phyloP scores from a whole-genome alignment of 2,797 vertebrate genomes.

The Spea hammondii region DNA sequence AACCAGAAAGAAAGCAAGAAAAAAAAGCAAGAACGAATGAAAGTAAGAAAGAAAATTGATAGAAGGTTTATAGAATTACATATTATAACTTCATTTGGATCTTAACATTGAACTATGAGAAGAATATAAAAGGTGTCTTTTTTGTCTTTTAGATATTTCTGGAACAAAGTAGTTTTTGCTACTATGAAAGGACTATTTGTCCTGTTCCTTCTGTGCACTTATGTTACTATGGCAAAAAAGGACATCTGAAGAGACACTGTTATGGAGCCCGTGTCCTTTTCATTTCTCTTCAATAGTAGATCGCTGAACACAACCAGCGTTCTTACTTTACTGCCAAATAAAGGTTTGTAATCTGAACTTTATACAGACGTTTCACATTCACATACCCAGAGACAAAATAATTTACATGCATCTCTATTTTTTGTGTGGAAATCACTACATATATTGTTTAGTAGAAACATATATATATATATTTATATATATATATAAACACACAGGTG shows the following conservation, averaged over 20 bases:
- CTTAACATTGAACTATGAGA: no score
- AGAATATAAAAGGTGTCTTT: background rate
- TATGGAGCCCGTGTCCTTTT: conserved; percentile 18
- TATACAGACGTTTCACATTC: background rate
- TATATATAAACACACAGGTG: no score
- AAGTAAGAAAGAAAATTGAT: no score
- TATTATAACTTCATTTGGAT: no score
- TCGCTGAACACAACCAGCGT: background rate
- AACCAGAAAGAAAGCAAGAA: no score
- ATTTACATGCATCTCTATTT: background rate
- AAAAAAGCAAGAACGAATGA: no score
- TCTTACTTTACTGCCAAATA: conserved; percentile 12
- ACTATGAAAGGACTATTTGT: conserved; percentile 24
- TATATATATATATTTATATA: no score
- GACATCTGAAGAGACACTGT: conserved; percentile 24
- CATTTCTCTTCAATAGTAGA: conserved; percentile 18
- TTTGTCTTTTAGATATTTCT: conserved; percentile 4
- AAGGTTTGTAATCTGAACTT: conserved; percentile 31
- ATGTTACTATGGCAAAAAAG: conserved; percentile 28
- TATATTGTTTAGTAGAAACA: no score
- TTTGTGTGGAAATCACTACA: no score
- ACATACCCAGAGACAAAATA: background rate
- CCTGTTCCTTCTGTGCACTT: conserved; percentile 2
- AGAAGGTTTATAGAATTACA: no score
- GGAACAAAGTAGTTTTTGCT: background rate